These are phyloP conservation scores for Dermolepida albohirtum DNA, from an alignment of 2,888 invertebrate species.

Conservation along the genomic window DNA sequence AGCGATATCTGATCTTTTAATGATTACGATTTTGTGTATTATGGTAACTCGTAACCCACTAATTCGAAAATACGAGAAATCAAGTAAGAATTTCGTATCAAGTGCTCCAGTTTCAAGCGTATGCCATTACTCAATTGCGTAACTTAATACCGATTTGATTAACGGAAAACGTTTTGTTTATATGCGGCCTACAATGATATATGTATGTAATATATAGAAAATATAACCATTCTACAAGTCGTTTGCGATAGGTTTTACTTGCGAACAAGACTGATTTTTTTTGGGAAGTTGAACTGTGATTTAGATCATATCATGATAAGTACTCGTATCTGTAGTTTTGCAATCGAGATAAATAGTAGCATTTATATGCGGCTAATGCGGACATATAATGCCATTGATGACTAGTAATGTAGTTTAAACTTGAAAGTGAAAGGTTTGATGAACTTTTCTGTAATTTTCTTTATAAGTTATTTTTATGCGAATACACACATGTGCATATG, in stretches of 20 bases:
- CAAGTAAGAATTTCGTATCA: background rate
- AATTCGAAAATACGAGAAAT: conserved; percentile 10
- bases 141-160: conserved; percentile 12
- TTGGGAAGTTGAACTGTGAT: background rate
- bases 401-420: conserved; percentile 50
- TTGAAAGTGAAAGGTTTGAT: conserved; percentile 54
- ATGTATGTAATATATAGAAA: conserved; percentile 8
- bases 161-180: conserved; percentile 24
- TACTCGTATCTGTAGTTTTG: conserved; percentile 28
- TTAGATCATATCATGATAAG: conserved; percentile 29
- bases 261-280: conserved; percentile 8
- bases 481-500: background rate
- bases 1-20: too few relatives aligned
- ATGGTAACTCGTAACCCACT: conserved; percentile 7
- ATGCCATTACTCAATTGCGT: conserved; percentile 8
- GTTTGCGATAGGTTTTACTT: background rate
- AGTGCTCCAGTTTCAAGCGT: conserved; percentile 1
- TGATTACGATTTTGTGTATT: too few relatives aligned
- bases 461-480: conserved; percentile 19
- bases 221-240: too few relatives aligned
- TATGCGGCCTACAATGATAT: too few relatives aligned
- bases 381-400: conserved; percentile 51
- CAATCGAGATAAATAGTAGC: conserved; percentile 15
- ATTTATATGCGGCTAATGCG: conserved; percentile 5
- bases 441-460: conserved; percentile 35